Evolutionary conservation across 2,797 vertebrate genomes (phyloP).

Genomic region (Trichosurus vulpecula): DNA sequence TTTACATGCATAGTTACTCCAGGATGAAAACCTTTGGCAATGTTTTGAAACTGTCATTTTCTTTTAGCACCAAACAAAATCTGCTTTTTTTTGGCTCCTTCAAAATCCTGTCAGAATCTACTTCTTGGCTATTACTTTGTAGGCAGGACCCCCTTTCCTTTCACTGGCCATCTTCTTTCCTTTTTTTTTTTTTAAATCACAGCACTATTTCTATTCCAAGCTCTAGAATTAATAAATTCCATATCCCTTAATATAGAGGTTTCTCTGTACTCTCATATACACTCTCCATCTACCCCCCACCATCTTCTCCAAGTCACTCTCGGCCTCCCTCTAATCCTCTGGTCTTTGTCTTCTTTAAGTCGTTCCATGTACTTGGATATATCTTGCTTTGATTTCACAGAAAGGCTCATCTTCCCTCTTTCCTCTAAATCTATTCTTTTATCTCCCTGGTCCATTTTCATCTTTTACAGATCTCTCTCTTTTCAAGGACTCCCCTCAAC

Average conservation of each 20-base stretch:
- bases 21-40: not conserved
- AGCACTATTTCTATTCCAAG: not conserved
- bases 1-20: not conserved
- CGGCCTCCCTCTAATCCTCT: not conserved
- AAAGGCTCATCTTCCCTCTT: not conserved
- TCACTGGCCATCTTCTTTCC: not conserved
- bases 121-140: not conserved
- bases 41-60: not conserved
- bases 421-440: not conserved
- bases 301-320: not conserved
- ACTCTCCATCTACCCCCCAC: not conserved
- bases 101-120: not conserved
- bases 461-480: not conserved
- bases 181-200: not conserved
- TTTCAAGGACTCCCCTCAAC: not conserved
- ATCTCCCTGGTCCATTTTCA: not conserved
- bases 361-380: not conserved
- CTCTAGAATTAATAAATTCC: not conserved
- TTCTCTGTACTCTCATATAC: not conserved
- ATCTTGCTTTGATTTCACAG: slow-evolving; percentile 22
- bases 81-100: not conserved
- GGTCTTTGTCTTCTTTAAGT: not conserved
- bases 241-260: not conserved
- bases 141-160: not conserved
- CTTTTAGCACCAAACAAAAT: not conserved